Conservation (phyloP, 2,113 vertebrate species). For the Centropristis striata region DNA sequence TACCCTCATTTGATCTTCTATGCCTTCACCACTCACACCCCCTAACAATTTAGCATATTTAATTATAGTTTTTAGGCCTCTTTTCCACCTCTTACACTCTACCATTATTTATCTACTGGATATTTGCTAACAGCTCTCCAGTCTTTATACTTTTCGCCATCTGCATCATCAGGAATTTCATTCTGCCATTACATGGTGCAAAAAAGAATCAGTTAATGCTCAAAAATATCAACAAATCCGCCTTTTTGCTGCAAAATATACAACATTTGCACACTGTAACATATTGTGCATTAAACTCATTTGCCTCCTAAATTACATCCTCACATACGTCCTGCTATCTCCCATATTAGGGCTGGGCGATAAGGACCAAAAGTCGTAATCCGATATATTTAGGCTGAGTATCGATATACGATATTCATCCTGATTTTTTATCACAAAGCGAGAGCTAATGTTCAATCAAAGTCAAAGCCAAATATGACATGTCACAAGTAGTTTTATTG, state of each 20-base stretch:
- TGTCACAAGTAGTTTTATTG: no score
- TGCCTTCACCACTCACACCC: background rate
- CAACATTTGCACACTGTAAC: background rate
- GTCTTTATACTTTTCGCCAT: background rate
- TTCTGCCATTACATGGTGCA: background rate
- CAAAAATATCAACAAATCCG: background rate
- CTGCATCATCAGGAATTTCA: background rate
- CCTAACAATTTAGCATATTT: fast-evolving
- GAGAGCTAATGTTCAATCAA: no score
- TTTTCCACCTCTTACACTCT: background rate
- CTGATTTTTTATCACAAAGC: no score
- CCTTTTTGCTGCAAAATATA: background rate
- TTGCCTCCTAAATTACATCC: conserved; percentile 30
- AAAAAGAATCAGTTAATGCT: conserved; percentile 4
- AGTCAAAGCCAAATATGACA: no score
- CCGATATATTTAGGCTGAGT: no score
- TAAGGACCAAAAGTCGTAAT: no score
- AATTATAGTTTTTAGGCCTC: conserved; percentile 3
- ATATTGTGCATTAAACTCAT: conserved; percentile 14
- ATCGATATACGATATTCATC: no score
- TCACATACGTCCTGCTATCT: conserved; percentile 1
- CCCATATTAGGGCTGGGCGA: no score
- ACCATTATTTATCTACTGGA: background rate
- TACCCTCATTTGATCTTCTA: background rate
- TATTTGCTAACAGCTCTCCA: background rate